Conservation (phyloP, 2,888 invertebrate species). For the Nemoura dubitans region DNA sequence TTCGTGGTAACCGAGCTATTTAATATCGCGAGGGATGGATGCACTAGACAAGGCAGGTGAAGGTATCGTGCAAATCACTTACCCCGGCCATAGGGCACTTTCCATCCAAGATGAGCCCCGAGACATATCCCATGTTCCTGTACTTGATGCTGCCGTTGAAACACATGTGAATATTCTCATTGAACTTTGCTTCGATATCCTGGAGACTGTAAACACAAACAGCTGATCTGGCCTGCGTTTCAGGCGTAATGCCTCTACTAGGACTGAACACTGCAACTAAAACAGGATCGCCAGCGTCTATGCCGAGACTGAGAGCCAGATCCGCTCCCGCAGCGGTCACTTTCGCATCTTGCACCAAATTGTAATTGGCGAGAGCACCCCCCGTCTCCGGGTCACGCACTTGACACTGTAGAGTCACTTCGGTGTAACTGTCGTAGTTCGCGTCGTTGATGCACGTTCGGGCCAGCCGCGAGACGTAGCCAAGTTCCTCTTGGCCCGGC, state of each 20-base stretch:
- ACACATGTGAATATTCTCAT: conserved; percentile 97
- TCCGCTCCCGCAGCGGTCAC: conserved; percentile 85
- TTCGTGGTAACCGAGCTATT: background rate
- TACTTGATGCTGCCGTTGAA: conserved; percentile 94
- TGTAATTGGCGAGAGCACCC: conserved; percentile 72
- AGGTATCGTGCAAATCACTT: conserved; percentile 56
- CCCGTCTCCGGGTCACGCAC: conserved; percentile 69
- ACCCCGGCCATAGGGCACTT: conserved; percentile 87
- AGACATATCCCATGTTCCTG: conserved; percentile 91
- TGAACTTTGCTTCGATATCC: conserved; percentile 91
- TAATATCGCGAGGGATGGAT: background rate
- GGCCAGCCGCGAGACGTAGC: conserved; percentile 89
- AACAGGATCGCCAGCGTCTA: conserved; percentile 81
- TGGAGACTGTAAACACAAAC: conserved; percentile 92
- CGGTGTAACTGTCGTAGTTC: conserved; percentile 96
- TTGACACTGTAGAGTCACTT: conserved; percentile 90
- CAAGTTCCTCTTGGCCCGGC: conserved; percentile 87
- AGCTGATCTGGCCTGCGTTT: conserved; percentile 84
- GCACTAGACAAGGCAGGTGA: background rate
- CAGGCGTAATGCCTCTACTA: conserved; percentile 87
- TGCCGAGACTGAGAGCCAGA: conserved; percentile 81
- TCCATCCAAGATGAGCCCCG: conserved; percentile 89
- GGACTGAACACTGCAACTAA: conserved; percentile 90
- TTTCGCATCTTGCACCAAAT: conserved; percentile 92
- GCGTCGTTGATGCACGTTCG: conserved; percentile 94